A percentile compares a stretch with the other conserved stretches of the same genome.
Conservation (phyloP, 2,888 invertebrate genomes). For the Noctua janthe region DNA sequence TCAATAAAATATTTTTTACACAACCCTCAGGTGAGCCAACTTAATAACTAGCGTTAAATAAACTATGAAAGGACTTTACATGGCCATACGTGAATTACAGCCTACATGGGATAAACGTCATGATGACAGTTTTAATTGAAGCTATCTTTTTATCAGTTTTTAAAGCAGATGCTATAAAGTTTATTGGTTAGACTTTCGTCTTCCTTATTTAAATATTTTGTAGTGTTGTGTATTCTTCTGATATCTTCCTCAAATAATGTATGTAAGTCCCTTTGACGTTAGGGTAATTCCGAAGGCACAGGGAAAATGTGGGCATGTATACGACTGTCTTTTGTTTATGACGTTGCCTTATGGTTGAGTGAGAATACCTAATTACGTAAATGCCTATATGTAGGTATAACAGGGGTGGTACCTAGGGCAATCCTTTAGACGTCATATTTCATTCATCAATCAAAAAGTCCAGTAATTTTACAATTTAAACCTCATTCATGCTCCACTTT, state of each 20-base stretch:
- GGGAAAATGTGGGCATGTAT: not conserved
- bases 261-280: constrained; percentile 27
- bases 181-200: constrained; percentile 13
- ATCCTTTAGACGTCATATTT: not conserved
- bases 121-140: constrained; percentile 15
- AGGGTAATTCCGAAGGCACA: constrained; percentile 15
- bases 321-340: constrained; percentile 6
- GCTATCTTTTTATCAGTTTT: constrained; percentile 7
- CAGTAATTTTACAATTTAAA: not conserved
- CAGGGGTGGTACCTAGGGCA: not conserved
- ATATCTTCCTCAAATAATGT: constrained; percentile 5
- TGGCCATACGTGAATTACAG: constrained; percentile 41
- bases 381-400: not conserved
- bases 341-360: not conserved
- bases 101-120: constrained; percentile 24
- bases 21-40: not conserved
- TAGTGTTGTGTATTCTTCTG: not conserved
- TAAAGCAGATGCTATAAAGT: constrained; percentile 27
- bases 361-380: not conserved
- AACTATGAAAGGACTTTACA: not conserved
- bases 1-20: not conserved
- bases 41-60: not conserved
- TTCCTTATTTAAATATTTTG: constrained; percentile 24
- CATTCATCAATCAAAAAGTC: not conserved
- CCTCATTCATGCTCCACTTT: not conserved